phyloP scores from a whole-genome alignment of 2,888 invertebrate species.

The Eristalis pertinax region DNA sequence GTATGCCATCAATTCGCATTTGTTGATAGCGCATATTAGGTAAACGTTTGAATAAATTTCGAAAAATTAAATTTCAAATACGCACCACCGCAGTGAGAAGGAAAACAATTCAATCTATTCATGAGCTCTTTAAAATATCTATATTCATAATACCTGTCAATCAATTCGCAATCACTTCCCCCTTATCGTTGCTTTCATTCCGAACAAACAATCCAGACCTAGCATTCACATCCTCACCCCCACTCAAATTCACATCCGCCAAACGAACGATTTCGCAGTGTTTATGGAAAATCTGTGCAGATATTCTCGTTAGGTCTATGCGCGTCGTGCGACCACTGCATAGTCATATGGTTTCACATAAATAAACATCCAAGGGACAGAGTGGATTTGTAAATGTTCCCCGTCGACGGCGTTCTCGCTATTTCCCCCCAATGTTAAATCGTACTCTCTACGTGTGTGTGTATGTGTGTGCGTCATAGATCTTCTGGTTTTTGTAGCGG shows the following conservation, averaged over 20 bases:
- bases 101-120: neutral
- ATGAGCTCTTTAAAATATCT: neutral
- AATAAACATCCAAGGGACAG: slow-evolving; percentile 47
- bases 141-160: slow-evolving; percentile 26
- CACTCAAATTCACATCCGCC: slow-evolving; percentile 19
- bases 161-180: slow-evolving; percentile 17
- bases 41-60: neutral
- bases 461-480: neutral
- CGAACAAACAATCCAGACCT: neutral
- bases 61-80: neutral
- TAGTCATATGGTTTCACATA: slow-evolving; percentile 48
- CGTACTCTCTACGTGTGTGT: slow-evolving; percentile 1
- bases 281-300: slow-evolving; percentile 42
- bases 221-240: slow-evolving; percentile 2
- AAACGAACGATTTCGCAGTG: slow-evolving; percentile 28
- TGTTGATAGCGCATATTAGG: neutral
- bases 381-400: slow-evolving; percentile 14
- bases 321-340: neutral
- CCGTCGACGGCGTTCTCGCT: slow-evolving; percentile 10
- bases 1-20: neutral
- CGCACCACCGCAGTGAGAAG: neutral
- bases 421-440: slow-evolving; percentile 6
- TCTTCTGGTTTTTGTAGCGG: neutral
- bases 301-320: slow-evolving; percentile 18
- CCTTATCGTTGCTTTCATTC: neutral